Percentiles rank a stretch among this genome's conserved stretches.
Evolutionary conservation across 2,797 vertebrate genomes (phyloP).

Genomic region (Hafferia zeledoni): DNA sequence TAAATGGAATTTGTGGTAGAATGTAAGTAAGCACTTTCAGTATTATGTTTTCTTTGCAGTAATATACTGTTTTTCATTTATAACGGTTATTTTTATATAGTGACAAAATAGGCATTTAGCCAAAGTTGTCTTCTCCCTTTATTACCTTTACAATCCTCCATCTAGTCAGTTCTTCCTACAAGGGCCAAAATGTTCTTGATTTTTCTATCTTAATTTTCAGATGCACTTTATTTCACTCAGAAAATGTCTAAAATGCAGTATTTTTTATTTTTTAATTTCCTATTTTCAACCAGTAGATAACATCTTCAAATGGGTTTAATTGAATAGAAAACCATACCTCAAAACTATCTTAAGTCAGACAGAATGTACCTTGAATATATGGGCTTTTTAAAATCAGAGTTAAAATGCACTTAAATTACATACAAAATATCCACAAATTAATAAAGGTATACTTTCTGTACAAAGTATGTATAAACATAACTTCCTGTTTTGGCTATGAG

Average conservation of each 20-base stretch:
- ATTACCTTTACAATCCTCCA: neutral
- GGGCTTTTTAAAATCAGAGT: neutral
- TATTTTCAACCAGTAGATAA: neutral
- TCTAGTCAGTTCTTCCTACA: rapidly evolving
- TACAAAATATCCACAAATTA: neutral
- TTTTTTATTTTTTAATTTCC: neutral
- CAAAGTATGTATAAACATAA: neutral
- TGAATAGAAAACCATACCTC: neutral
- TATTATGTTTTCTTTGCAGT: neutral
- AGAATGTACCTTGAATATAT: neutral
- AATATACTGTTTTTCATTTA: neutral
- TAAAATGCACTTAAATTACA: neutral
- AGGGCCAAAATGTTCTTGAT: neutral
- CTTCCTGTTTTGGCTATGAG: neutral
- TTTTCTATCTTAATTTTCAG: neutral
- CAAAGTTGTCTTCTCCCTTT: neutral
- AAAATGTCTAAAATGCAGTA: neutral
- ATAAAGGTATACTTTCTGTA: neutral
- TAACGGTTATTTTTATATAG: neutral
- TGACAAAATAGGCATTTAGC: neutral
- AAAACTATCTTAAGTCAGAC: neutral
- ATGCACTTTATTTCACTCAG: neutral
- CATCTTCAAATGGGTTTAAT: neutral
- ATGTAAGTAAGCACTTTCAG: neutral
- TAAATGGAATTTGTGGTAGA: neutral